Percentiles rank a stretch among this genome's conserved stretches.
Conservation (phyloP, 2,888 invertebrate species). For the Phragmatobia fuliginosa region DNA sequence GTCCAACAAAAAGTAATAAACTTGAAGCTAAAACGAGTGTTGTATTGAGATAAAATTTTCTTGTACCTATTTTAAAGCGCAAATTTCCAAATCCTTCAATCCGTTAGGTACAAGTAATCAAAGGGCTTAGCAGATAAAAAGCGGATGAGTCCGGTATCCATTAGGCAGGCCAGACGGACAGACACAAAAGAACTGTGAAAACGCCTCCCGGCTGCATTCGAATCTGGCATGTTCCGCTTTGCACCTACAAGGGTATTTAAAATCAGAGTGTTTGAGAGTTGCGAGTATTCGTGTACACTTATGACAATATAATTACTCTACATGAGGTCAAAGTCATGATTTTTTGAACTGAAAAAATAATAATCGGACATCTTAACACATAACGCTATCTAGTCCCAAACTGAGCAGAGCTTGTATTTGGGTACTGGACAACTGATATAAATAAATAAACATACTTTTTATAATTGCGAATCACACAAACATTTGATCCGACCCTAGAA, state of each 20-base stretch:
- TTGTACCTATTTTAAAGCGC: neutral
- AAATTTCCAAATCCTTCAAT: constrained; percentile 36
- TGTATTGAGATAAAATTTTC: neutral
- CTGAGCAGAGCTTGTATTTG: too few relatives aligned
- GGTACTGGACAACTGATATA: too few relatives aligned
- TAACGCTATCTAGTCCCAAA: too few relatives aligned
- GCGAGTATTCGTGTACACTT: too few relatives aligned
- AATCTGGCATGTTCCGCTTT: constrained; percentile 46
- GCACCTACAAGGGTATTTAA: constrained; percentile 11
- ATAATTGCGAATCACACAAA: too few relatives aligned
- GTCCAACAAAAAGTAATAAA: neutral
- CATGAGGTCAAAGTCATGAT: too few relatives aligned
- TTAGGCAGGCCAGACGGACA: constrained; percentile 60
- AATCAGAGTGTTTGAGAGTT: too few relatives aligned
- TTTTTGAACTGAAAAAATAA: too few relatives aligned
- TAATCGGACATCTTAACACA: too few relatives aligned
- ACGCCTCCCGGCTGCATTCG: constrained; percentile 52
- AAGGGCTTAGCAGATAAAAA: constrained; percentile 49
- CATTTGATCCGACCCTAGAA: too few relatives aligned
- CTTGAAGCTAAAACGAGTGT: neutral
- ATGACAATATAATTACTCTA: too few relatives aligned
- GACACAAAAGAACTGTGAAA: constrained; percentile 69
- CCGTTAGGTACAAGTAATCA: constrained; percentile 45
- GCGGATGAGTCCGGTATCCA: constrained; percentile 49
- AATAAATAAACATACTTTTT: too few relatives aligned